Percentiles rank a stretch among this genome's conserved stretches.
phyloP scores from a whole-genome alignment of 2,888 invertebrate genomes.

The Synergus umbraculus region DNA sequence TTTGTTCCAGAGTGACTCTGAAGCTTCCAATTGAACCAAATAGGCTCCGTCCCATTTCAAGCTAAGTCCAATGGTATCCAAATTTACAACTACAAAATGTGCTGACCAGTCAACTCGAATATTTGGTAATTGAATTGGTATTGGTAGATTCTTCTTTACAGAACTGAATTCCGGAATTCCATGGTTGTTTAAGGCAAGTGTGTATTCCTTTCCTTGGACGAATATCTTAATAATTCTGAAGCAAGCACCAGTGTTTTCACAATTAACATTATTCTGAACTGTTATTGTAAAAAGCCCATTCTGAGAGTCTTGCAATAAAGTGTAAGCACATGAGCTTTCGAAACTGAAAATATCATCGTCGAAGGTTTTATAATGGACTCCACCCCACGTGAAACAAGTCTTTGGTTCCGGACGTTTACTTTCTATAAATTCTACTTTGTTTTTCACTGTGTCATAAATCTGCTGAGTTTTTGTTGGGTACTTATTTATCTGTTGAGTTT shows the following conservation, averaged over 20 bases:
- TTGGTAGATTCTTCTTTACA: conserved; percentile 79
- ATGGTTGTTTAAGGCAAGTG: conserved; percentile 72
- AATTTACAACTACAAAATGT: conserved; percentile 83
- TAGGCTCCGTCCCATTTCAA: conserved; percentile 85
- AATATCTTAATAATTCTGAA: conserved; percentile 81
- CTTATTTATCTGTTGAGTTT: background rate
- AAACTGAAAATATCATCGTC: conserved; percentile 89
- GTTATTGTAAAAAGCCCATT: conserved; percentile 86
- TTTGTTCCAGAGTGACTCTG: conserved; percentile 86
- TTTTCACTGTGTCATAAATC: background rate
- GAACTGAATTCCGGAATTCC: conserved; percentile 59
- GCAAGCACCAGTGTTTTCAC: conserved; percentile 78
- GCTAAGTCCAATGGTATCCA: conserved; percentile 84
- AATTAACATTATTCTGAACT: conserved; percentile 79
- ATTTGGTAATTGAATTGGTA: conserved; percentile 86
- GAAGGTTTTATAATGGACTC: conserved; percentile 90
- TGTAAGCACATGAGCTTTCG: conserved; percentile 87
- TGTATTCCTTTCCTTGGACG: conserved; percentile 85
- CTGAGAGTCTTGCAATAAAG: conserved; percentile 84
- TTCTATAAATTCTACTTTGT: conserved; percentile 6
- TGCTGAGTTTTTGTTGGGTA: conserved; percentile 40
- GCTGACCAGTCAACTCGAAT: conserved; percentile 86
- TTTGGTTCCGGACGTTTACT: conserved; percentile 78
- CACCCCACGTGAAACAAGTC: conserved; percentile 89
- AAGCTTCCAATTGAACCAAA: conserved; percentile 83